Percentiles rank a stretch among this genome's conserved stretches.
Evolutionary conservation across 2,113 vertebrate species (phyloP).

Genomic region (Daboia siamensis): DNA sequence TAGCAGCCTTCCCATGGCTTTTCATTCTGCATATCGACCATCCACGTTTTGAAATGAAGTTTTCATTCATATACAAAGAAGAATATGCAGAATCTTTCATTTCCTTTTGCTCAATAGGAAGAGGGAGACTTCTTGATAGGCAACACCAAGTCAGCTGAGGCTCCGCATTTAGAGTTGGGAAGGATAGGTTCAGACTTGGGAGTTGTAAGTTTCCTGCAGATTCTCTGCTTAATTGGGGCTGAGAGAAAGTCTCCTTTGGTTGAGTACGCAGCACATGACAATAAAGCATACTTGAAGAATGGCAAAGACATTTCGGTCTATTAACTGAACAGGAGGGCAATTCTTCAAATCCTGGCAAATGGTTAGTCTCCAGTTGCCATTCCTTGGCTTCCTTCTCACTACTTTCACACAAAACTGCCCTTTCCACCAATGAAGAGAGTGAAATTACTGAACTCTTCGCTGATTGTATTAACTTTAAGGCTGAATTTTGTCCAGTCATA

Average conservation of each 20-base stretch:
- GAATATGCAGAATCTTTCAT: slow-evolving; percentile 44
- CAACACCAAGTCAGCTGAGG: slow-evolving; percentile 76
- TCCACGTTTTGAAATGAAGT: neutral
- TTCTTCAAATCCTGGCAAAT: neutral
- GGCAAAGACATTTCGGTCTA: neutral
- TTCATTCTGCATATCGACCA: slow-evolving; percentile 54
- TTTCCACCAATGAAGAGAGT: neutral
- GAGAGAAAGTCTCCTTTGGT: slow-evolving; percentile 19
- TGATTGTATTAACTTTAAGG: slow-evolving; percentile 14
- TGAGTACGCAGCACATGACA: slow-evolving; percentile 32
- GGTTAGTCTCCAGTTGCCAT: neutral
- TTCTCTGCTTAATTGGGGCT: neutral
- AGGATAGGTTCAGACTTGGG: slow-evolving; percentile 29
- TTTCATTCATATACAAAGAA: slow-evolving; percentile 9
- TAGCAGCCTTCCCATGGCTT: slow-evolving; percentile 24
- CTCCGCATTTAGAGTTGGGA: slow-evolving; percentile 66
- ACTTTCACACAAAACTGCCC: slow-evolving; percentile 1
- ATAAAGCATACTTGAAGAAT: slow-evolving; percentile 30
- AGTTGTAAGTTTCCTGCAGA: slow-evolving; percentile 13
- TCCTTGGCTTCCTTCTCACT: neutral
- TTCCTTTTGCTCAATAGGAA: slow-evolving; percentile 64
- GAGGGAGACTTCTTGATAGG: slow-evolving; percentile 64
- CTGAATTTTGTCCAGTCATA: slow-evolving; percentile 15
- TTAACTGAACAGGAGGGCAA: neutral
- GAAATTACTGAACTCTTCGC: slow-evolving; percentile 31